These are phyloP conservation scores for Zaprionus nigranus DNA, from an alignment of 1,140 invertebrate genomes.

Conservation along the genomic window DNA sequence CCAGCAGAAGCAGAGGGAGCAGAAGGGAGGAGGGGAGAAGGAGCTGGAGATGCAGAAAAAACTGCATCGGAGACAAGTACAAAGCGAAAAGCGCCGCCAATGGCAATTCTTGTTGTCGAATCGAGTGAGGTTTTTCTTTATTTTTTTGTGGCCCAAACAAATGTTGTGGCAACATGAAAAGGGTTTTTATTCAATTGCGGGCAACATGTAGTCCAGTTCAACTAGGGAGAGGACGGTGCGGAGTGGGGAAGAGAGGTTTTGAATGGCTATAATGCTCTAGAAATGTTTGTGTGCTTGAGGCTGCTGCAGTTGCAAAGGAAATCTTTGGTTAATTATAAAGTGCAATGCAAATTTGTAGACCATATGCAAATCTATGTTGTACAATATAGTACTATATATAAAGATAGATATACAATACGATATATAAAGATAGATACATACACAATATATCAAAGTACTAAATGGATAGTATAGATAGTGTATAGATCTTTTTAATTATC, in stretches of 20 bases:
- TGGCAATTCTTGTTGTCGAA: slow-evolving; percentile 45
- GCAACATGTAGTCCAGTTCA: slow-evolving; percentile 11
- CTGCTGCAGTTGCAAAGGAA: neutral
- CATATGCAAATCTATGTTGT: too few relatives aligned
- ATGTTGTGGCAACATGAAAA: slow-evolving; percentile 81
- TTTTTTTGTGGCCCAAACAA: slow-evolving; percentile 54
- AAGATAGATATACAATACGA: too few relatives aligned
- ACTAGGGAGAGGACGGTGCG: neutral
- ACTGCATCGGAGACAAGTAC: slow-evolving; percentile 65
- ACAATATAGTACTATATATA: too few relatives aligned
- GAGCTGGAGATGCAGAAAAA: slow-evolving; percentile 7
- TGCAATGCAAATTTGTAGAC: neutral
- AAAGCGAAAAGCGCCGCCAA: slow-evolving; percentile 72
- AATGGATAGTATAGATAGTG: too few relatives aligned
- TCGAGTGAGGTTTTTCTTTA: slow-evolving; percentile 24
- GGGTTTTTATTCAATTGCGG: slow-evolving; percentile 67
- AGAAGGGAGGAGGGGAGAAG: neutral
- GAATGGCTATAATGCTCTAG: neutral
- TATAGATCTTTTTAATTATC: too few relatives aligned
- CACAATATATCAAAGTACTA: too few relatives aligned
- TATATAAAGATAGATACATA: too few relatives aligned
- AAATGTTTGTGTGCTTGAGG: neutral
- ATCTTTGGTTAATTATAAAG: slow-evolving; percentile 8
- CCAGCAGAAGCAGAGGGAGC: slow-evolving; percentile 27
- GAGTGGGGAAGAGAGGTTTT: neutral